phyloP scores from a whole-genome alignment of 2,888 invertebrate genomes.

The Sabatieria punctata region DNA sequence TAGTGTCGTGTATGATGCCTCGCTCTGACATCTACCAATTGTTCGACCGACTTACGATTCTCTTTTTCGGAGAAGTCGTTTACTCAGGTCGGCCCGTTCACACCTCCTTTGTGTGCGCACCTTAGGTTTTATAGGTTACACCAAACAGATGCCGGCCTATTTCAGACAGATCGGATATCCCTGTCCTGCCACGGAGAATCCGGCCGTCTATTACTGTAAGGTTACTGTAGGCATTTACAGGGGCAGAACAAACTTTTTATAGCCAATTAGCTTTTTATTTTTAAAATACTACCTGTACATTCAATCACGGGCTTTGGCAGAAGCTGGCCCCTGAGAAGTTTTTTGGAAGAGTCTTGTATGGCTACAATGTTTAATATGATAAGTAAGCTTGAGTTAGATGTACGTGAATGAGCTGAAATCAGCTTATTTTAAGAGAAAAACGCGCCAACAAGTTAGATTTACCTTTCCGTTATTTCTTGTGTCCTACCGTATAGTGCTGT shows the following conservation, averaged over 20 bases:
- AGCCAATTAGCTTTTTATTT: too few relatives aligned
- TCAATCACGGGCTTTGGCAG: background rate
- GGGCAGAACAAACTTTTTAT: too few relatives aligned
- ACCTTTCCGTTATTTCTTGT: too few relatives aligned
- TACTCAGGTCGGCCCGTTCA: conserved; percentile 32
- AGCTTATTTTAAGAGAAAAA: too few relatives aligned
- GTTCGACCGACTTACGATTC: conserved; percentile 69
- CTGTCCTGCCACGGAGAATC: conserved; percentile 88
- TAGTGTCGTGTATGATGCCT: conserved; percentile 80
- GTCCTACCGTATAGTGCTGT: too few relatives aligned
- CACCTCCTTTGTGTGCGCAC: background rate
- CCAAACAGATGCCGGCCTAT: conserved; percentile 76
- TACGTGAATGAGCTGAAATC: too few relatives aligned
- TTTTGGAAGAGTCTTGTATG: background rate
- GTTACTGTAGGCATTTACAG: conserved; percentile 24
- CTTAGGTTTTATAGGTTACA: conserved; percentile 59
- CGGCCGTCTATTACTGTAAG: conserved; percentile 90
- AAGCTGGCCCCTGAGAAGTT: background rate
- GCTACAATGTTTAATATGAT: background rate
- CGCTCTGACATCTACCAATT: conserved; percentile 87
- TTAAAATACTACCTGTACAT: background rate
- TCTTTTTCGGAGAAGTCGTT: conserved; percentile 64
- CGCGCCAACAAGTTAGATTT: too few relatives aligned
- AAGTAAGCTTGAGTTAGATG: too few relatives aligned
- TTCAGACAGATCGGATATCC: conserved; percentile 88